These are phyloP conservation scores for Elysia crispata DNA, from an alignment of 2,888 invertebrate species.

Conservation along the genomic window DNA sequence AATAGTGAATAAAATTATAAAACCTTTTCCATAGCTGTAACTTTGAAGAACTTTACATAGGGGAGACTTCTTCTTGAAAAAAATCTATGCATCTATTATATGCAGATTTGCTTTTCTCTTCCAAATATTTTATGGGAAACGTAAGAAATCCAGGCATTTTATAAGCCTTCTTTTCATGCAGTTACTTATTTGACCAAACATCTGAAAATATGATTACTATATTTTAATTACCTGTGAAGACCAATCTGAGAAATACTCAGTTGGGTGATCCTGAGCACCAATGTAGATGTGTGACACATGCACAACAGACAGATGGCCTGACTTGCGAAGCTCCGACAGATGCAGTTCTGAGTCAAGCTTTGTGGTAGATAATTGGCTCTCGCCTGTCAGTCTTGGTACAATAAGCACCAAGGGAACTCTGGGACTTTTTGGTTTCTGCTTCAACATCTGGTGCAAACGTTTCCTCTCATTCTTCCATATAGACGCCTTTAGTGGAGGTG, in stretches of 20 bases:
- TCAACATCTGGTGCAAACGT: conserved; percentile 60
- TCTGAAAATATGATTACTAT: too few species aligned
- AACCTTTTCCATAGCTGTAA: too few species aligned
- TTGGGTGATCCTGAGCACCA: conserved; percentile 18
- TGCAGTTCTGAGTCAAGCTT: conserved; percentile 46
- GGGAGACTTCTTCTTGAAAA: too few species aligned
- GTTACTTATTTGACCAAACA: too few species aligned
- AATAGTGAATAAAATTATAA: too few species aligned
- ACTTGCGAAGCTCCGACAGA: conserved; percentile 54
- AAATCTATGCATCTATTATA: too few species aligned
- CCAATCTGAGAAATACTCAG: conserved; percentile 35
- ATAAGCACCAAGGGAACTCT: conserved; percentile 67
- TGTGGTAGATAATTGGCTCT: background rate
- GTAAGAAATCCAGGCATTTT: too few species aligned
- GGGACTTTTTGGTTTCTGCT: conserved; percentile 60
- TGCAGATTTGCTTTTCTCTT: too few species aligned
- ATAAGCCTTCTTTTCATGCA: too few species aligned
- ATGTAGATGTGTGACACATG: conserved; percentile 53
- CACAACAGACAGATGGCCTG: conserved; percentile 57
- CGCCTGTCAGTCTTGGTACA: conserved; percentile 52
- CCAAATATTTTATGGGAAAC: too few species aligned
- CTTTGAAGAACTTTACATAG: too few species aligned
- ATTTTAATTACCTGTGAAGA: conserved; percentile 40
- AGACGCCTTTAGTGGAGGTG: conserved; percentile 51
- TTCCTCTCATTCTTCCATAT: conserved; percentile 60